Percentiles rank a stretch among this genome's conserved stretches.
Conservation (phyloP, 2,797 vertebrate species). For the Falco rusticolus region DNA sequence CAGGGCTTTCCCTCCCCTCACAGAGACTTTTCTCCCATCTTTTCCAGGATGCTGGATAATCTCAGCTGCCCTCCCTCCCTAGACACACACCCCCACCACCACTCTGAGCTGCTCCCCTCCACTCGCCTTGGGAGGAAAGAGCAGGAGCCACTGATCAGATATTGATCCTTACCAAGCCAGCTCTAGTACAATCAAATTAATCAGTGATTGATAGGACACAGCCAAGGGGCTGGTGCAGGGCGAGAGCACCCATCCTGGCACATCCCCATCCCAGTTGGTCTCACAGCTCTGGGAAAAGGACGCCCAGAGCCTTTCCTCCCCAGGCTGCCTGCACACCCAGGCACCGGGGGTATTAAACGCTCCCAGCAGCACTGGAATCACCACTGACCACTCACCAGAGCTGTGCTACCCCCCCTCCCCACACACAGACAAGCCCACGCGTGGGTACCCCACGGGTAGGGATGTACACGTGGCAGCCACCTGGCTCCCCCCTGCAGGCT, state of each 20-base stretch:
- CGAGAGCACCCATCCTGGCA: accelerated
- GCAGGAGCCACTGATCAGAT: not conserved
- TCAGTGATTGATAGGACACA: not conserved
- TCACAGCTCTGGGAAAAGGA: not conserved
- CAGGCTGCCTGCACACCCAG: no score
- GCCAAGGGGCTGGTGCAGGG: not conserved
- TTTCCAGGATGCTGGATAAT: not conserved
- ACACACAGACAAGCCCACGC: accelerated
- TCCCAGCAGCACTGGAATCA: not conserved
- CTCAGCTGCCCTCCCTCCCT: not conserved
- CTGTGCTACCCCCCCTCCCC: accelerated
- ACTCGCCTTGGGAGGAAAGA: not conserved
- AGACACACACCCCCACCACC: no score
- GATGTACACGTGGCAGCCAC: accelerated
- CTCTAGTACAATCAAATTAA: not conserved
- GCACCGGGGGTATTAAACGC: not conserved
- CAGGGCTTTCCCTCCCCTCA: not conserved
- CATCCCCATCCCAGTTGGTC: not conserved
- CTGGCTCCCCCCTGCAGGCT: accelerated
- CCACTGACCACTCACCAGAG: not conserved
- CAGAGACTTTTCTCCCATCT: not conserved
- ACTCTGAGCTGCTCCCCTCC: not conserved
- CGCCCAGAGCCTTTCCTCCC: no score
- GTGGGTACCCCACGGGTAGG: accelerated
- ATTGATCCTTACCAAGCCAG: not conserved